Evolutionary conservation across 2,888 invertebrate genomes (phyloP).

Genomic region (Dysmachus trigonus): DNA sequence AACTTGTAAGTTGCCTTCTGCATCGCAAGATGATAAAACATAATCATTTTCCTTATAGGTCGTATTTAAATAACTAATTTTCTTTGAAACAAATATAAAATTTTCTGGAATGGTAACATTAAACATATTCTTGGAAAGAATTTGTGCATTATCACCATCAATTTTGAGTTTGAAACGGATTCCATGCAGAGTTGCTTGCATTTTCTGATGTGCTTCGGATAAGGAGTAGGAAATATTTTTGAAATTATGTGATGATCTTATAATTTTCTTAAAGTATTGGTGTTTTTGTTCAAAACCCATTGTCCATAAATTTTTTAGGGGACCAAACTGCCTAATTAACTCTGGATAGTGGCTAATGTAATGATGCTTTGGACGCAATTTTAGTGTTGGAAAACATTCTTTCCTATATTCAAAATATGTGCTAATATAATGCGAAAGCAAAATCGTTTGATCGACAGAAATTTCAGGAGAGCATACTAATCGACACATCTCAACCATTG

Average conservation of each 20-base stretch:
- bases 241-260: constrained; percentile 50
- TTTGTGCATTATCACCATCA: background rate
- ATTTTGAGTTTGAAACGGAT: background rate
- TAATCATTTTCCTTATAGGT: constrained; percentile 13
- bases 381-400: constrained; percentile 40
- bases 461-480: no score
- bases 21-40: background rate
- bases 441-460: background rate
- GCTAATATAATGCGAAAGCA: constrained; percentile 26
- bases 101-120: background rate
- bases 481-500: no score
- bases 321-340: constrained; percentile 45
- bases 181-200: background rate
- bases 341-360: constrained; percentile 45
- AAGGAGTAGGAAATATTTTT: constrained; percentile 40
- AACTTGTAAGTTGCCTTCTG: background rate
- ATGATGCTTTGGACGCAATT: constrained; percentile 48
- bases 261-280: constrained; percentile 52
- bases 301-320: constrained; percentile 47
- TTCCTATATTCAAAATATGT: constrained; percentile 30
- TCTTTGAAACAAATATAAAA: constrained; percentile 4
- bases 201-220: constrained; percentile 1
- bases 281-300: constrained; percentile 54
- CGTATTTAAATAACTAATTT: background rate
- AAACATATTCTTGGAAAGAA: background rate